A percentile compares a stretch with the other conserved stretches of the same genome.
phyloP scores from a whole-genome alignment of 2,888 invertebrate genomes.

The Cyclophora albipunctata region DNA sequence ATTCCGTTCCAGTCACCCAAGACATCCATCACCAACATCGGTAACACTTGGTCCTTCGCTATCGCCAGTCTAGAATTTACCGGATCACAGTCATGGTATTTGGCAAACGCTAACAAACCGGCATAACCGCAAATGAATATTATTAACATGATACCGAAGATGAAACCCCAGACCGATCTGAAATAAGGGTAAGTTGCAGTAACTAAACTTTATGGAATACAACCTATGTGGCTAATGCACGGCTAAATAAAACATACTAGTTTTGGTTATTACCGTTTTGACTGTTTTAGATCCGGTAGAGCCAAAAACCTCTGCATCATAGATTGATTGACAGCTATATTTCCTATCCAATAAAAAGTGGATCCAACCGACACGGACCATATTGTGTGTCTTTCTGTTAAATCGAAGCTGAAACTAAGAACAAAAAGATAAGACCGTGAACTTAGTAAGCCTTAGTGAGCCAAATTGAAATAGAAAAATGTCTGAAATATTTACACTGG shows the following conservation, averaged over 20 bases:
- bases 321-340: constrained; percentile 84
- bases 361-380: constrained; percentile 84
- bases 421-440: not conserved
- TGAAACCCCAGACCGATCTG: constrained; percentile 82
- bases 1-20: constrained; percentile 85
- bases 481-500: constrained; percentile 59
- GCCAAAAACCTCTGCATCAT: constrained; percentile 87
- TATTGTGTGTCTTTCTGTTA: constrained; percentile 82
- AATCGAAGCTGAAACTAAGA: constrained; percentile 78
- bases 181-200: constrained; percentile 18
- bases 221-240: too few relatives aligned
- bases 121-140: constrained; percentile 82
- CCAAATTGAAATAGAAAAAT: too few relatives aligned
- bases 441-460: not conserved
- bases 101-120: constrained; percentile 84
- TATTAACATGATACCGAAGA: constrained; percentile 78
- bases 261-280: constrained; percentile 62
- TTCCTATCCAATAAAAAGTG: constrained; percentile 82
- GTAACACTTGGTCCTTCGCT: constrained; percentile 86
- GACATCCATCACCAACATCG: constrained; percentile 90
- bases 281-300: constrained; percentile 78
- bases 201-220: too few relatives aligned
- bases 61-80: constrained; percentile 79
- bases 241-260: too few relatives aligned
- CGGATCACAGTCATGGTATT: constrained; percentile 85